Percentiles rank a stretch among this genome's conserved stretches.
Conservation (phyloP, 2,888 invertebrate genomes). For the Lasius fuliginosus region DNA sequence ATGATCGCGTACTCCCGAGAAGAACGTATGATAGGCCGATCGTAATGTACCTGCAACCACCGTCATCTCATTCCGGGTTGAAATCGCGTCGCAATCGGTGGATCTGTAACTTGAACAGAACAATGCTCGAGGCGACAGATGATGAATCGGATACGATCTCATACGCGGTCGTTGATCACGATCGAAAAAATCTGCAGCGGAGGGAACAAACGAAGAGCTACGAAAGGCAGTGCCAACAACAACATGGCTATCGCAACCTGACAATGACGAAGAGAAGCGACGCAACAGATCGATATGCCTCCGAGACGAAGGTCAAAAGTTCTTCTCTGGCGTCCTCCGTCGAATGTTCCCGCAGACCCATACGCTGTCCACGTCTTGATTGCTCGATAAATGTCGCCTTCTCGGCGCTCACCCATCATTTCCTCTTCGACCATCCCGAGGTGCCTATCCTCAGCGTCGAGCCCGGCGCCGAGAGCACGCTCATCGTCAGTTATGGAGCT, state of each 20-base stretch:
- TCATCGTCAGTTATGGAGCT: constrained; percentile 80
- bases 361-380: constrained; percentile 87
- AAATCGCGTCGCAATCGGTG: constrained; percentile 29
- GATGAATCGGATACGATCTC: constrained; percentile 10
- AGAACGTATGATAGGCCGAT: constrained; percentile 61
- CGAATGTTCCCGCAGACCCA: constrained; percentile 85
- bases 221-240: constrained; percentile 53
- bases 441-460: constrained; percentile 84
- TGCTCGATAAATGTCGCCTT: constrained; percentile 88
- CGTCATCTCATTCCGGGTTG: background rate
- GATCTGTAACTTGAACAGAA: constrained; percentile 12
- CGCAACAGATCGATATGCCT: constrained; percentile 56
- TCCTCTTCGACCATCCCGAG: constrained; percentile 88
- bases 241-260: constrained; percentile 74
- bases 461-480: constrained; percentile 82
- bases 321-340: constrained; percentile 67
- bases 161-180: background rate
- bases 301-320: constrained; percentile 76
- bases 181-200: constrained; percentile 23
- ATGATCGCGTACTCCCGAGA: constrained; percentile 50
- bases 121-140: background rate
- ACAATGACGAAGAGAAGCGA: constrained; percentile 64
- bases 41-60: background rate
- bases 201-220: constrained; percentile 51
- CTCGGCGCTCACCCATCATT: constrained; percentile 87